Base-by-base conservation (phyloP, 1,140 invertebrate genomes). In the Camponotus pennsylvanicus region DNA sequence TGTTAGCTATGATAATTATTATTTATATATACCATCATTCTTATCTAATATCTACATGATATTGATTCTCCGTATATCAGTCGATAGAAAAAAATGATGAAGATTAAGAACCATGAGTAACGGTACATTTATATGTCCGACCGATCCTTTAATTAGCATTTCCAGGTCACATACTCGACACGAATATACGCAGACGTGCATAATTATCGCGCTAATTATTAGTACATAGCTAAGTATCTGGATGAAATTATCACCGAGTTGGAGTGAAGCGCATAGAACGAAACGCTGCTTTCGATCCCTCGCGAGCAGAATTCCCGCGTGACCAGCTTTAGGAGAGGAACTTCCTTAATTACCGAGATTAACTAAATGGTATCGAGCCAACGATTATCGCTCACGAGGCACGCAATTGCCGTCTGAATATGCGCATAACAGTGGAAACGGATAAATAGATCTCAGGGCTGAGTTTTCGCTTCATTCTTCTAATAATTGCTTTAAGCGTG, bases 291-390 rank as follows among this genome's bases (percentile, higher is more conserved):
- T 80, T 86, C 89, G 77, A 91, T 90, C 86, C 45, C 75, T 87
- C 73, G 86, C 90, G 76, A 82, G 57, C 61, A 64, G 64, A 84
- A 93, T 93, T 94, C 93, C 92, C 93, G 92, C 92, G 91, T 92
- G 93, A 92, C 92, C 91, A 91, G 90, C 90, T 92, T 90, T 89
- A 87, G 93, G 92, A 94, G 55, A 82, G 67, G 49, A 94, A 94
- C 92, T 94, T 94, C 93, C 93, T 95, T 95, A 94, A 95, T 94
- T 94, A 94, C 94, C 89, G 90, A 94, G 92, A 95, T 95, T 94
- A 94, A 94, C 88, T 94, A 93, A 94, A 94, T 95, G 93, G 93
- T 93, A 93, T 89, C 90, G 86, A 93, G 90, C 87, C 91, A 87
- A 93, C 89, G 93, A 94, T 94, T 94, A 95, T 93, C 92, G 92